phyloP scores from a whole-genome alignment of 2,797 vertebrate genomes.

The Zalophus californianus region DNA sequence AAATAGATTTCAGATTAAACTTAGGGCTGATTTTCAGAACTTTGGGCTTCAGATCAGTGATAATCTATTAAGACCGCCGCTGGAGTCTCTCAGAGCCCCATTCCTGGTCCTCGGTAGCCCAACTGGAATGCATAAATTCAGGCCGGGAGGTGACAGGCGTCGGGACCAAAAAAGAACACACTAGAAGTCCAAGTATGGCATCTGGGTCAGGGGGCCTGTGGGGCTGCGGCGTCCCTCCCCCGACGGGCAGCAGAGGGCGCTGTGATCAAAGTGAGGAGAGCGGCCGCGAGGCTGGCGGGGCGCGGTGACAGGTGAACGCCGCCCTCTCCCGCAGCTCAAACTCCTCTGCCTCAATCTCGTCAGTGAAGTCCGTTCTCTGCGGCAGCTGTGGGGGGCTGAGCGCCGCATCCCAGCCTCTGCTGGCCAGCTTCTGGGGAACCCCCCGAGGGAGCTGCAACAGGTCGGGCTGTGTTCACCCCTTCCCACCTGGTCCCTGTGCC shows the following conservation, averaged over 20 bases:
- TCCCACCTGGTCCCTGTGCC: not conserved
- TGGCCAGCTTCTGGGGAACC: not conserved
- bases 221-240: not conserved
- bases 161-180: not conserved
- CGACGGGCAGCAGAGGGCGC: slow-evolving; percentile 77
- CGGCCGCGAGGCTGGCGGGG: not conserved
- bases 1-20: not conserved
- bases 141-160: not conserved
- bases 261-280: not conserved
- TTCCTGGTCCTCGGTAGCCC: not conserved
- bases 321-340: slow-evolving; percentile 89
- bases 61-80: not conserved
- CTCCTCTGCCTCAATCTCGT: slow-evolving; percentile 89
- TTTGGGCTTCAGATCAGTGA: not conserved
- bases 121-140: not conserved
- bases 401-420: not conserved
- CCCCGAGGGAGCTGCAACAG: slow-evolving; percentile 30
- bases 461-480: not conserved
- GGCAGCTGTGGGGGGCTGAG: slow-evolving; percentile 81
- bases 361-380: slow-evolving; percentile 88
- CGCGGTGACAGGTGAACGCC: not conserved
- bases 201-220: not conserved
- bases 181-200: not conserved
- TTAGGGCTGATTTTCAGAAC: not conserved
- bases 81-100: not conserved